phyloP scores from a whole-genome alignment of 2,888 invertebrate species.

The Tinea trinotella region DNA sequence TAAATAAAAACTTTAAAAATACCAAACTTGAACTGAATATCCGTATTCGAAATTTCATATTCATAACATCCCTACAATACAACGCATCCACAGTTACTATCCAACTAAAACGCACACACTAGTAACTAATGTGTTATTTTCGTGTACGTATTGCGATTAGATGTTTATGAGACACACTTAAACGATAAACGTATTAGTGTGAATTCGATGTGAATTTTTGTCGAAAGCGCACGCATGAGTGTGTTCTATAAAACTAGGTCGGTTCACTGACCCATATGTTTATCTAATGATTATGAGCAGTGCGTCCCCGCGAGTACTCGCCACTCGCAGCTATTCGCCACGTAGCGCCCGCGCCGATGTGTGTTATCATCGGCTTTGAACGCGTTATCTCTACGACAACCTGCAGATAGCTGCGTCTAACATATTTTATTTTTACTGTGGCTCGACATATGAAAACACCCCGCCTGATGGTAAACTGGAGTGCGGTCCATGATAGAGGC shows the following conservation, averaged over 20 bases:
- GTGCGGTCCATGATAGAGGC: no score
- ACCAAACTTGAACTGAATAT: background rate
- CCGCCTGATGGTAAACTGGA: no score
- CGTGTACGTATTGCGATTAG: background rate
- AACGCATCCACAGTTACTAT: constrained; percentile 1
- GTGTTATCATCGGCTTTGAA: constrained; percentile 48
- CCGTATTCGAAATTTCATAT: background rate
- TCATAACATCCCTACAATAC: no score
- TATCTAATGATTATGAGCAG: constrained; percentile 56
- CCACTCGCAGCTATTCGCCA: constrained; percentile 19
- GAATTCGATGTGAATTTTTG: constrained; percentile 40
- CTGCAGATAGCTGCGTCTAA: constrained; percentile 42
- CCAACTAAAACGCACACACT: constrained; percentile 17
- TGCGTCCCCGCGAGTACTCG: constrained; percentile 20
- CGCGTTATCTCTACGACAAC: constrained; percentile 60
- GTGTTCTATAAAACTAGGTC: constrained; percentile 57
- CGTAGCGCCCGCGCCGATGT: constrained; percentile 35
- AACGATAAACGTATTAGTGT: constrained; percentile 29
- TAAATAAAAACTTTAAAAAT: background rate
- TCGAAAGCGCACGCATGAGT: constrained; percentile 48
- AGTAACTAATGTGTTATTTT: background rate
- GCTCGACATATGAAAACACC: no score
- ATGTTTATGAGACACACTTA: constrained; percentile 1
- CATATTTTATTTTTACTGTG: no score
- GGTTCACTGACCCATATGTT: constrained; percentile 72